Evolutionary conservation across 2,113 vertebrate species (phyloP).

Genomic region (Tauraco erythrolophus): DNA sequence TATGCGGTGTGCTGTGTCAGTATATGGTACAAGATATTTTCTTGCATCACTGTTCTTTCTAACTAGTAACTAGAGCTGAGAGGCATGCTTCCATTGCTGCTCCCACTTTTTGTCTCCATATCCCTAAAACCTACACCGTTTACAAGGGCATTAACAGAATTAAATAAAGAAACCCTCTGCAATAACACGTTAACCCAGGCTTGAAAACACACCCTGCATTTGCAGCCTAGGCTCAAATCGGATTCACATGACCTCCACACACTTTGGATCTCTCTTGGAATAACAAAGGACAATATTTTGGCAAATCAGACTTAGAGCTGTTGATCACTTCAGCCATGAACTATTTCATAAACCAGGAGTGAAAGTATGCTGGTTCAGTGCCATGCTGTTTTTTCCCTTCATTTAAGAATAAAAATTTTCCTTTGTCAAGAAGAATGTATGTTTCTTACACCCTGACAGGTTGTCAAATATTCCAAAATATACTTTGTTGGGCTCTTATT

Average conservation of each 20-base stretch:
- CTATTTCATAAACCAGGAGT: neutral
- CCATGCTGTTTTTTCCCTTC: neutral
- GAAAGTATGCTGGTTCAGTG: neutral
- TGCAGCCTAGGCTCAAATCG: neutral
- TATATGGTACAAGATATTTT: neutral
- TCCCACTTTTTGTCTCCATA: neutral
- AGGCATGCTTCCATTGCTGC: neutral
- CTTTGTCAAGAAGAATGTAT: neutral
- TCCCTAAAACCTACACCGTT: neutral
- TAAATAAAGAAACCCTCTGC: neutral
- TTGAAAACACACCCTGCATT: neutral
- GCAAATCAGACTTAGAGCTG: neutral
- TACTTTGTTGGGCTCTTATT: neutral
- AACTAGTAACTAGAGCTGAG: neutral
- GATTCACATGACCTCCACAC: neutral
- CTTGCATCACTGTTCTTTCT: neutral
- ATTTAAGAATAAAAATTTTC: neutral
- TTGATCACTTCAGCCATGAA: neutral
- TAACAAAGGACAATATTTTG: neutral
- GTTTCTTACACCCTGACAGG: neutral
- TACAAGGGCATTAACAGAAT: neutral
- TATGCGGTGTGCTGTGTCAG: accelerated
- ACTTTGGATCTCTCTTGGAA: neutral
- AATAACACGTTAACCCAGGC: neutral
- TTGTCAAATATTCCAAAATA: neutral